phyloP scores from a whole-genome alignment of 2,113 vertebrate species.

The Gambusia holbrooki region DNA sequence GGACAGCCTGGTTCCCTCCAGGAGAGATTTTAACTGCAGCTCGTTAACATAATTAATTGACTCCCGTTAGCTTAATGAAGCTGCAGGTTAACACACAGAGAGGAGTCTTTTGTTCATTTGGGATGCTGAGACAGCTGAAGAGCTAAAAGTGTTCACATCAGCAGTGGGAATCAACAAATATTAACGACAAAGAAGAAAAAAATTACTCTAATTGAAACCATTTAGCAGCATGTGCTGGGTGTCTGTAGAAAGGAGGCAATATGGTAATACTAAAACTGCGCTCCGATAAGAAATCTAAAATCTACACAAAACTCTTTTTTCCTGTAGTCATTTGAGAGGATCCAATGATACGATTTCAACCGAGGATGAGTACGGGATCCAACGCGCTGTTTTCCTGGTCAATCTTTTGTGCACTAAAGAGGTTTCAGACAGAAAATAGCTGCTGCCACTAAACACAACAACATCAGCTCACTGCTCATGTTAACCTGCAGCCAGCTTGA shows the following conservation, averaged over 20 bases:
- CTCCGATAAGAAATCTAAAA: background rate
- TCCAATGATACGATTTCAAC: background rate
- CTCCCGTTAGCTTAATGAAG: conserved; percentile 59
- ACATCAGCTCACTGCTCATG: no score
- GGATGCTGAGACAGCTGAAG: background rate
- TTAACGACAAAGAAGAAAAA: background rate
- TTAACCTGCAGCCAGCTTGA: background rate
- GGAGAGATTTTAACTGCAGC: conserved; percentile 44
- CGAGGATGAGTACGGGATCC: background rate
- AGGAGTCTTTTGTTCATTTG: conserved; percentile 22
- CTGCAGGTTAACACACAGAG: conserved; percentile 49
- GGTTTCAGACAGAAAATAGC: background rate
- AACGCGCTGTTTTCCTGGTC: background rate
- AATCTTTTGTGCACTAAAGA: background rate
- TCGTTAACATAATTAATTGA: conserved; percentile 66
- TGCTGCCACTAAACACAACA: background rate
- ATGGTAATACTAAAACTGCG: background rate
- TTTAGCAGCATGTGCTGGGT: no score
- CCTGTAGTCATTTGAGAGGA: background rate
- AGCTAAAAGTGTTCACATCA: background rate
- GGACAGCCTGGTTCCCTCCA: conserved; percentile 48
- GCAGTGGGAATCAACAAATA: background rate
- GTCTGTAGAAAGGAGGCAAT: background rate
- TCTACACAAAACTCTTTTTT: background rate
- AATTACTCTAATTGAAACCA: background rate